phyloP scores from a whole-genome alignment of 2,113 vertebrate genomes.

The Tychaedon coryphoeus region DNA sequence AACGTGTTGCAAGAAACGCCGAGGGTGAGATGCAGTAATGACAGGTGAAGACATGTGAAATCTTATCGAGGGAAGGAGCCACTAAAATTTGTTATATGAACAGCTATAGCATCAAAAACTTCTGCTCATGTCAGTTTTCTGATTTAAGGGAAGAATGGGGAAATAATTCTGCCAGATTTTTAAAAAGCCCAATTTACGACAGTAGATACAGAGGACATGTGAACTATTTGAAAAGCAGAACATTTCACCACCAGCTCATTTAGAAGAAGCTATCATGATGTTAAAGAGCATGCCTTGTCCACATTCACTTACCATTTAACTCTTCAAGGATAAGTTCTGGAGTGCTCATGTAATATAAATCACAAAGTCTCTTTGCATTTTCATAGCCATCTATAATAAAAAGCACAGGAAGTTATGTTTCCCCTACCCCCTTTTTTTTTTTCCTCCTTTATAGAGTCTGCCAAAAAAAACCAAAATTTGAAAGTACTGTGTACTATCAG shows the following conservation, averaged over 20 bases:
- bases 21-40: background rate
- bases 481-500: background rate
- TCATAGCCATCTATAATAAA: conserved; percentile 89
- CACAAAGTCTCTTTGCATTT: conserved; percentile 92
- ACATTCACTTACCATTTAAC: conserved; percentile 81
- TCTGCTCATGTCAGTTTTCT: background rate
- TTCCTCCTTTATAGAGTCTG: background rate
- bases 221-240: background rate
- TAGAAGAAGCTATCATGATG: background rate
- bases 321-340: conserved; percentile 90
- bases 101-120: background rate
- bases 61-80: background rate
- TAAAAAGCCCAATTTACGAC: background rate
- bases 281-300: background rate
- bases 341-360: conserved; percentile 95
- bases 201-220: background rate
- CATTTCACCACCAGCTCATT: background rate
- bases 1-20: background rate
- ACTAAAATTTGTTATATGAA: background rate
- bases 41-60: background rate
- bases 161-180: background rate
- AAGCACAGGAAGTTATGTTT: conserved; percentile 13
- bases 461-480: background rate
- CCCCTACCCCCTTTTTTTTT: background rate
- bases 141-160: background rate